Base-by-base conservation (phyloP, 1,140 invertebrate genomes). In the Diprion similis region DNA sequence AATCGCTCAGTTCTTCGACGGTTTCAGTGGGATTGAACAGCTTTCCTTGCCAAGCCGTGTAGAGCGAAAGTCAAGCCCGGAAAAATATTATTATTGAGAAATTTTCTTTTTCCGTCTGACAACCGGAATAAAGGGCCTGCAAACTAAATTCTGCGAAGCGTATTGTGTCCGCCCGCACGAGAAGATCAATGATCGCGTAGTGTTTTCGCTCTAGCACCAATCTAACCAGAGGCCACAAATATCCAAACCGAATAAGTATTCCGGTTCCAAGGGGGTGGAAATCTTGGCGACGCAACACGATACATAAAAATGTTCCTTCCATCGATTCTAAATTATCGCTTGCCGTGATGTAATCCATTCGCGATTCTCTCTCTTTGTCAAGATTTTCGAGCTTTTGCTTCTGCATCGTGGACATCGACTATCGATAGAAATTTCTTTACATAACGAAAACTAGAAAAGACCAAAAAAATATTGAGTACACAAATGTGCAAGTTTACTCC, bases 261-360 rank as follows among this genome's bases (percentile, higher is more conserved):
- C n/a, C 51, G 11, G 11, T 15, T 59, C 51, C 66, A 68, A 68
- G 66, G 66, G 37, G 66, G 66, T 0, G 66, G 66, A 68, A 45
- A 18, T 68, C 66, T 68, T 68, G 66, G 66, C 66, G 18, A 15
- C 17, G 66, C 13, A 15, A 13, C 13, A 18, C 66, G 66, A 68
- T 19, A 18, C 66, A 68, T 68, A 68, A 68, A 68, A 18, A 68
- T 68, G 66, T 68, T 13, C 66, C 66, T 19, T 18, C 17, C 66
- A 45, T 45, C 66, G 66, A 68, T 19, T 68, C 66, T 68, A 68
- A 68, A 68, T 68, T 68, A 68, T 68, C 66, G 37, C 66, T 13
- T 18, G 17, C 59, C 59, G 8, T 11, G 37, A 19, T 6, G 18
- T 19, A 18, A 68, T 8, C 17, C 18, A 18, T 68, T 68, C 66